These are phyloP conservation scores for Acrossocheilus fasciatus DNA, from an alignment of 2,797 vertebrate genomes.

Conservation along the genomic window DNA sequence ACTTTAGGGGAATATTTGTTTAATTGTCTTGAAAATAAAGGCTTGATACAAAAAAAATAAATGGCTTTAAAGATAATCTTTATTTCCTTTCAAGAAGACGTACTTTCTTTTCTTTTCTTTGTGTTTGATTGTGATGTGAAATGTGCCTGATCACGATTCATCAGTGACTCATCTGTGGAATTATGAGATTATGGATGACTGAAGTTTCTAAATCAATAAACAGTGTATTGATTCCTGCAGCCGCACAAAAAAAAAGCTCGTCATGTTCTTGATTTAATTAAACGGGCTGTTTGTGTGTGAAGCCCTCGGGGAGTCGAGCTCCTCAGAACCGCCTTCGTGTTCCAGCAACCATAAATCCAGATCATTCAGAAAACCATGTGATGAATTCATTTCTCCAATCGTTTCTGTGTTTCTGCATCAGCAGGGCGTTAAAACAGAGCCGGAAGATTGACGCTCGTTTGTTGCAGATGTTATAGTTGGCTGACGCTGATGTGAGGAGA, in stretches of 20 bases:
- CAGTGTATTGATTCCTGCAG: not conserved
- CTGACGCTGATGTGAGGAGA: slow-evolving; percentile 67
- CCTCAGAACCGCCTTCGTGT: not conserved
- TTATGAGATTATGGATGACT: not conserved
- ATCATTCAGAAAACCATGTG: no score
- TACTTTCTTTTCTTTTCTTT: not conserved
- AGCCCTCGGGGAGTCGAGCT: slow-evolving; percentile 1
- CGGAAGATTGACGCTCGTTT: slow-evolving; percentile 56
- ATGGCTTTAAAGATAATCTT: not conserved
- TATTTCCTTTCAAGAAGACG: not conserved
- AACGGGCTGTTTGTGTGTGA: not conserved
- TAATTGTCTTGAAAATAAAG: not conserved
- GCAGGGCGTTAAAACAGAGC: not conserved
- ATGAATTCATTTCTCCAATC: not conserved
- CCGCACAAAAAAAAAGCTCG: not conserved
- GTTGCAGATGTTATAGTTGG: slow-evolving; percentile 63
- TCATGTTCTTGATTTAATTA: slow-evolving; percentile 19
- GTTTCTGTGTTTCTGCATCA: not conserved
- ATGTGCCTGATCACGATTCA: not conserved
- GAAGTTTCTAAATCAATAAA: not conserved
- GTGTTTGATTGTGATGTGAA: not conserved
- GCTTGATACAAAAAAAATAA: not conserved
- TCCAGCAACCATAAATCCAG: not conserved
- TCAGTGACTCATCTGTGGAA: slow-evolving; percentile 1
- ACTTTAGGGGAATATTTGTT: not conserved